Evolutionary conservation across 30 jellyfish, hydroid and myxozoan species (phyloP).

Genomic region (Calvadosia cruxmelitensis): DNA sequence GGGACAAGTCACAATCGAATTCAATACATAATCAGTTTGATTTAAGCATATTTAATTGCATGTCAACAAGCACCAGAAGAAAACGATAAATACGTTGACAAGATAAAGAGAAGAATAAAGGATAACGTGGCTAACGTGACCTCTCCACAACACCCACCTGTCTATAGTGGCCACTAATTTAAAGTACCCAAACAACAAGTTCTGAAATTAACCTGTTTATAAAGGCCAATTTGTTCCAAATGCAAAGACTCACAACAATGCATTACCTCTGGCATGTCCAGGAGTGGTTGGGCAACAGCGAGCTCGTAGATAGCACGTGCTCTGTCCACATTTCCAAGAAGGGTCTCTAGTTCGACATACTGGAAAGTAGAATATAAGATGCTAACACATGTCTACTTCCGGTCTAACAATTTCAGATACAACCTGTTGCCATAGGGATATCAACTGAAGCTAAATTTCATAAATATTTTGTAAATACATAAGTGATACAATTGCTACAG

Average conservation of each 20-base stretch:
- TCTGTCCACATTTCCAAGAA: slow-evolving; percentile 82
- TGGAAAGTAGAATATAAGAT: slow-evolving; percentile 5
- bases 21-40: no score
- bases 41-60: no score
- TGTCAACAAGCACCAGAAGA: no score
- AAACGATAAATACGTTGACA: no score
- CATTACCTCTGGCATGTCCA: slow-evolving; percentile 96
- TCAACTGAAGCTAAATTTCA: not conserved
- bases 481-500: no score
- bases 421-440: no score
- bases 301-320: slow-evolving; percentile 74
- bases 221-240: not conserved
- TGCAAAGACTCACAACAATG: not conserved
- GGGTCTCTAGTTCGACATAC: slow-evolving; percentile 88
- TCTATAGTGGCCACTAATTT: not conserved
- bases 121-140: not conserved
- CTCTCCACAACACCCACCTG: not conserved
- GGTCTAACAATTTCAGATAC: no score
- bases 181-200: not conserved
- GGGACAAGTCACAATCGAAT: no score
- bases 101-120: not conserved
- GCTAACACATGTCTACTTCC: no score
- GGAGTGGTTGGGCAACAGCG: slow-evolving; percentile 74
- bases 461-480: not conserved
- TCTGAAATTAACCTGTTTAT: not conserved